A percentile compares a stretch with the other conserved stretches of the same genome.
These are phyloP conservation scores for Gymnobelideus leadbeateri DNA, from an alignment of 2,113 vertebrate species.

Conservation along the genomic window DNA sequence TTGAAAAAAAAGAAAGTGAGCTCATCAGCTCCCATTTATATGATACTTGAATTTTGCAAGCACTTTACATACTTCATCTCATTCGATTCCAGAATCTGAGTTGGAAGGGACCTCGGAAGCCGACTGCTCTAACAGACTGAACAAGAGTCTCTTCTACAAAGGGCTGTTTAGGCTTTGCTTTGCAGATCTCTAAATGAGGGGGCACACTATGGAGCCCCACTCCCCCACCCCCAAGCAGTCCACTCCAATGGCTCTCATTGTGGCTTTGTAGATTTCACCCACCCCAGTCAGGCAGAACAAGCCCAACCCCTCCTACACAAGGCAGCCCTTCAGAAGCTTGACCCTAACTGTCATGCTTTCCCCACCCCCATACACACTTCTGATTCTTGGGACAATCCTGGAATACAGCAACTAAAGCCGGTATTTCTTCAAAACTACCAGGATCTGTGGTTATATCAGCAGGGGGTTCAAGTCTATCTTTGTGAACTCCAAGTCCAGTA, in stretches of 20 bases:
- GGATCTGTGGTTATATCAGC: background rate
- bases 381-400: background rate
- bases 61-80: background rate
- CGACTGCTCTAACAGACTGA: background rate
- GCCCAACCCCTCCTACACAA: background rate
- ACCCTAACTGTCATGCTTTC: background rate
- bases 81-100: background rate
- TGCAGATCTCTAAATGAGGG: background rate
- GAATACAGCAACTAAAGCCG: background rate
- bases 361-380: rapidly evolving
- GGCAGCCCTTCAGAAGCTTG: background rate
- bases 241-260: background rate
- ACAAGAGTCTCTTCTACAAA: background rate
- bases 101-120: background rate
- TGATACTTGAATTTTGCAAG: background rate
- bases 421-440: background rate
- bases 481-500: background rate
- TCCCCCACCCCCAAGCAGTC: background rate
- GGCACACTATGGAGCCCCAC: too few species aligned
- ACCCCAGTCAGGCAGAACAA: background rate
- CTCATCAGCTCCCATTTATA: background rate
- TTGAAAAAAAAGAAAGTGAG: background rate
- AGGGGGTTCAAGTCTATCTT: background rate
- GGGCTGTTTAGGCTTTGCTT: background rate
- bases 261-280: background rate